A percentile compares a stretch with the other conserved stretches of the same genome.
These are phyloP conservation scores for Drosophila pullipes DNA, from an alignment of 2,888 invertebrate genomes.

Conservation along the genomic window DNA sequence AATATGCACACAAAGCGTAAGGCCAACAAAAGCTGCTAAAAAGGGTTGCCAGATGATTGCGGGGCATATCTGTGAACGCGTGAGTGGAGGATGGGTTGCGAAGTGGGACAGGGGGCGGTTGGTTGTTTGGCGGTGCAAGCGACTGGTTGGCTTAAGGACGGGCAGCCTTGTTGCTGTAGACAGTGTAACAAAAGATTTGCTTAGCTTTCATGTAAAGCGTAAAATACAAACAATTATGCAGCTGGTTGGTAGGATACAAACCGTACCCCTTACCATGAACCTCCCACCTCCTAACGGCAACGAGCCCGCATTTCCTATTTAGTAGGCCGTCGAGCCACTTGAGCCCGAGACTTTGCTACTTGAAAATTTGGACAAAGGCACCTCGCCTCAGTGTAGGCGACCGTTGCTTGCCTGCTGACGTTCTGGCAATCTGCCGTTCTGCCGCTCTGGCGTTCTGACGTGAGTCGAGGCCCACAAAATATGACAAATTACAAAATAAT, in stretches of 20 bases:
- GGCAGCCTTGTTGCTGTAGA: conserved; percentile 64
- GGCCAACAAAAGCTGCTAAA: conserved; percentile 72
- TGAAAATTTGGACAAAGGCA: conserved; percentile 73
- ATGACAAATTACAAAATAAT: conserved; percentile 80
- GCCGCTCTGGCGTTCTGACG: conserved; percentile 6
- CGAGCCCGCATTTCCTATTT: conserved; percentile 56
- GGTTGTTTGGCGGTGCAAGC: conserved; percentile 21
- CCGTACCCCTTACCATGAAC: not conserved
- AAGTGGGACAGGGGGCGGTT: not conserved
- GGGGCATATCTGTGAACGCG: conserved; percentile 2
- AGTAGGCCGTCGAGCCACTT: conserved; percentile 76
- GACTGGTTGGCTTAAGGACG: conserved; percentile 9
- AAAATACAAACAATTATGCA: conserved; percentile 81
- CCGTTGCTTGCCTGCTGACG: conserved; percentile 9
- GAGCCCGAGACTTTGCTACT: conserved; percentile 75
- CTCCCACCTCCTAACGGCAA: not conserved
- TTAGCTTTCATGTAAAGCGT: conserved; percentile 82
- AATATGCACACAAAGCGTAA: conserved; percentile 78
- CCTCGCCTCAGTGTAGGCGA: conserved; percentile 28
- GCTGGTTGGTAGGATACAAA: conserved; percentile 56
- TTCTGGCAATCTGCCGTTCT: not conserved
- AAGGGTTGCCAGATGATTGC: conserved; percentile 57
- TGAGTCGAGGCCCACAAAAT: conserved; percentile 65
- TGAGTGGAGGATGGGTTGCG: not conserved
- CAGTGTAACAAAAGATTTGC: conserved; percentile 81